phyloP scores from a whole-genome alignment of 1,140 invertebrate genomes.

The Lutraria rhynchaena region DNA sequence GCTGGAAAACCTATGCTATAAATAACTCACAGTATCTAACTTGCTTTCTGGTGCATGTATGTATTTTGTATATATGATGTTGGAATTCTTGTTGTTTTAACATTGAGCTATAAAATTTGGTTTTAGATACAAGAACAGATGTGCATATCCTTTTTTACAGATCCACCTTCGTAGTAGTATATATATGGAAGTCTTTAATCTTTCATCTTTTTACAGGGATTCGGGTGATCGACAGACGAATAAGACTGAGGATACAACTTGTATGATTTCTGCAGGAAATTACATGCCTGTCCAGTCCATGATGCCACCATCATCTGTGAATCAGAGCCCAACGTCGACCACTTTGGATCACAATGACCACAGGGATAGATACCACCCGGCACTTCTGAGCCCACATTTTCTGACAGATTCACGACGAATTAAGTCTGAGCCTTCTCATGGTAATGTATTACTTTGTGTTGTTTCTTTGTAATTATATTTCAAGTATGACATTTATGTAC shows the following conservation, averaged over 20 bases:
- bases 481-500: background rate
- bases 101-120: too few relatives aligned
- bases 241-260: conserved; percentile 34
- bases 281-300: conserved; percentile 63
- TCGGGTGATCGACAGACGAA: background rate
- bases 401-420: conserved; percentile 58
- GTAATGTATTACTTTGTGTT: conserved; percentile 7
- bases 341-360: conserved; percentile 57
- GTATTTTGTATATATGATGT: too few relatives aligned
- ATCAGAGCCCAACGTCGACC: conserved; percentile 65
- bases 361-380: conserved; percentile 59
- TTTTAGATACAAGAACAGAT: too few relatives aligned
- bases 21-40: too few relatives aligned
- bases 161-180: too few relatives aligned
- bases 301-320: conserved; percentile 60
- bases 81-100: too few relatives aligned
- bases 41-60: too few relatives aligned
- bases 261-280: conserved; percentile 54
- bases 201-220: conserved; percentile 47
- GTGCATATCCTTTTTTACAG: too few relatives aligned
- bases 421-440: conserved; percentile 44
- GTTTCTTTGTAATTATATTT: background rate
- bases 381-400: conserved; percentile 61
- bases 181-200: too few relatives aligned
- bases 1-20: too few relatives aligned